Base-by-base conservation (phyloP, 53 echinoderm and acorn worm species). In the Glandiceps talaboti region DNA sequence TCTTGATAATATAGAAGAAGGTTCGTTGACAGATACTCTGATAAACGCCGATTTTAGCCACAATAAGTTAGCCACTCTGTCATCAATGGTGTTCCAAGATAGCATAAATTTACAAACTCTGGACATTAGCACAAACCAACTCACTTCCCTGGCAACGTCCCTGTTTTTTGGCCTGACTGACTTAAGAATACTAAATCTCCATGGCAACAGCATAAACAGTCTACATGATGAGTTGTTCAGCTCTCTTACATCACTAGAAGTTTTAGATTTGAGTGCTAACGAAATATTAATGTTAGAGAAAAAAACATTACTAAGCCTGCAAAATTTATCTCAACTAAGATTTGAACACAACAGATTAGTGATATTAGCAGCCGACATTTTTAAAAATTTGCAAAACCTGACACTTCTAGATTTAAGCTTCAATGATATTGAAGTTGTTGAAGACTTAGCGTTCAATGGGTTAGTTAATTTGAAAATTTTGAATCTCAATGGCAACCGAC, bases 181-280 rank as follows among this genome's bases (percentile, higher is more conserved):
- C 6, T 20, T 45, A 6, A 45, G 64, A 45, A 20, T 45, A 12
- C 20, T 45, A 45, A 45, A 45, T 45, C 64, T 45, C 64, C 6
- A 45, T 45, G 64, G 64, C 6, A 45, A 45, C 64, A 45, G 64
- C 64, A 45, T 45, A 45, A 45, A 12, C 6, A 12, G 6, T 12
- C 64, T 45, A 6, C 6, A 20, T 12, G 79, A 78, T 25, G 31
- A 27, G 1, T 27, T 78, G 31, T 78, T 27, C 1, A 25, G 1
- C 0, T 31, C 79, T 20, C 32, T 78, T 30, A 27, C 31, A 6
- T 32, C 31, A 1, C 79, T 78, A 1, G 33, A 31, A 78, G 25
- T 32, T 6, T 26, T 78, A 32, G 79, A 78, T 78, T 27, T 78
- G 1, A 32, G 79, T 26, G 79, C 31, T 25, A 78, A 78, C 31